These are phyloP conservation scores for Cataglyphis rosenhaueri DNA, from an alignment of 2,888 invertebrate species.

Conservation along the genomic window DNA sequence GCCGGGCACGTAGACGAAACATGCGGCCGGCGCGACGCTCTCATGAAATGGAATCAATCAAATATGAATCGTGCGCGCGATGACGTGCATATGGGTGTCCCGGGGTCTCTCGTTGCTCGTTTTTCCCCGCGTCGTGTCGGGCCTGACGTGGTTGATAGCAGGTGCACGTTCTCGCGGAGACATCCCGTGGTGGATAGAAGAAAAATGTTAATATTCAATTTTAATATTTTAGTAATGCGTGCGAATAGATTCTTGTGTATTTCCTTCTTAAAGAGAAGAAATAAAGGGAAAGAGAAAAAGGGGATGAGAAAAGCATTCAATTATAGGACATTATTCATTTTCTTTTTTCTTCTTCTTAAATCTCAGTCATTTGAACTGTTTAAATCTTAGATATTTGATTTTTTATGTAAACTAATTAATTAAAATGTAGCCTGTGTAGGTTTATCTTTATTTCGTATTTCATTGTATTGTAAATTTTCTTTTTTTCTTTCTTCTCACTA, in stretches of 20 bases:
- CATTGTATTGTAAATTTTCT: too few relatives aligned
- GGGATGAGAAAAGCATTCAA: neutral
- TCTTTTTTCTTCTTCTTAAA: neutral
- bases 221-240: constrained; percentile 1
- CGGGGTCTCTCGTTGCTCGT: constrained; percentile 16
- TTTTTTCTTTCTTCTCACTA: too few relatives aligned
- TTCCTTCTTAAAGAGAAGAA: neutral
- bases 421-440: too few relatives aligned
- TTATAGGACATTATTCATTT: neutral
- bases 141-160: neutral
- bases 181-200: neutral
- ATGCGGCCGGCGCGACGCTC: constrained; percentile 68
- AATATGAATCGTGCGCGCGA: constrained; percentile 72
- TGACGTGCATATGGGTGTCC: constrained; percentile 53
- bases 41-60: constrained; percentile 81
- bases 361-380: too few relatives aligned
- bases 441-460: too few relatives aligned
- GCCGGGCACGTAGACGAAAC: constrained; percentile 80
- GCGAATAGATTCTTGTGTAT: neutral
- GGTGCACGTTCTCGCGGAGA: constrained; percentile 23
- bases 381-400: too few relatives aligned
- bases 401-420: too few relatives aligned
- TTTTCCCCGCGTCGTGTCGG: constrained; percentile 21
- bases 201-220: constrained; percentile 22
- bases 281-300: neutral